Conservation (phyloP, 2,797 vertebrate genomes). For the Delichon dasypus region DNA sequence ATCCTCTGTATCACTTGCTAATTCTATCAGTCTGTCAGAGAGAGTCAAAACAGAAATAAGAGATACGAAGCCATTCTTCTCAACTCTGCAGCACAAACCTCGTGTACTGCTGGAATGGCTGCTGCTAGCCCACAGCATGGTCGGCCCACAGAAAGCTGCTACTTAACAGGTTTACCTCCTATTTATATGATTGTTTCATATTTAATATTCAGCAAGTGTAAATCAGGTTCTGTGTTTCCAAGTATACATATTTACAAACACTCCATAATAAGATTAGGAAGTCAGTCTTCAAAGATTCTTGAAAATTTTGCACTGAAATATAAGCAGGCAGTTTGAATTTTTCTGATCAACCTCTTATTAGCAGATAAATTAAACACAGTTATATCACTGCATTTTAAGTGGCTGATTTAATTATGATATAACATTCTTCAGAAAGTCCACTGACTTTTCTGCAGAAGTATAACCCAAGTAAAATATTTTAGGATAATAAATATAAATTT, state of each 20-base stretch:
- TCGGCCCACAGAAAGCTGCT: background rate
- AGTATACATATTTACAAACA: background rate
- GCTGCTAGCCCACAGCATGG: background rate
- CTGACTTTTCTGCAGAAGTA: background rate
- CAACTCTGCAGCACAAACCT: background rate
- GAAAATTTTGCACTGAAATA: background rate
- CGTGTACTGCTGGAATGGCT: rapidly evolving
- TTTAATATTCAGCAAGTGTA: background rate
- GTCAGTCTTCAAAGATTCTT: background rate
- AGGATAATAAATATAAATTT: background rate
- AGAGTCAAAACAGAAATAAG: background rate
- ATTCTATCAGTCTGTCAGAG: background rate
- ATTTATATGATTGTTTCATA: background rate
- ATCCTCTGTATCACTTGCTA: background rate
- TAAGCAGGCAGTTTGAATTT: background rate
- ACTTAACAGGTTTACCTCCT: background rate
- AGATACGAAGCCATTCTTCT: rapidly evolving
- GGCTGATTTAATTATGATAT: background rate
- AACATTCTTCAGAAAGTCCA: background rate
- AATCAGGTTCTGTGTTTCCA: background rate
- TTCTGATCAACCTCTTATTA: background rate
- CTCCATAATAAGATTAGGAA: background rate
- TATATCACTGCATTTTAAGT: background rate
- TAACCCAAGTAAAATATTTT: background rate
- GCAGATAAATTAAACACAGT: background rate